Evolutionary conservation across 2,113 vertebrate species (phyloP), one percentile per base, ranked within the genome.

Genomic region (Spea bombifrons): DNA sequence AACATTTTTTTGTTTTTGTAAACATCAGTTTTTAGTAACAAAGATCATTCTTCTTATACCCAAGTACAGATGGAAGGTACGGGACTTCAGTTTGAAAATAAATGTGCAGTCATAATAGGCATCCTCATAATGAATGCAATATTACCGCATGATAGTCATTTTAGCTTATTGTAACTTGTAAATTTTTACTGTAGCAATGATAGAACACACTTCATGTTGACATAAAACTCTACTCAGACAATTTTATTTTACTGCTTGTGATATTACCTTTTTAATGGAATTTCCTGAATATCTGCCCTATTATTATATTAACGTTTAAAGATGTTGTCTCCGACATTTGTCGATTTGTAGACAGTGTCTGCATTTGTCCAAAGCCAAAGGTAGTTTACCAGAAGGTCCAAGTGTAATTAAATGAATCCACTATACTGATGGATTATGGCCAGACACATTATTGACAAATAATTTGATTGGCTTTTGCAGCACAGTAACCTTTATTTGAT

Each of bases 381-480:
- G 17, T 71, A 61, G 43, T 71, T 52, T n/a, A 70, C 57, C 47
- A 48, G 55, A 64, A 61, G 68, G 65, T 76, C 48, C 48, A 55
- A 13, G 17, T 61, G 5, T 78, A 71, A 78, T 78, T 71, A 47
- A 70, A 70, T 77, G 43, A 70, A 8, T 8, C 2, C 46, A 10
- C 5, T 7, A 70, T 45, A 10, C 66, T 78, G 76, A 78, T 64
- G 68, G 68, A 78, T 78, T 43, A 44, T 50, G 47, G 68, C 52
- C 45, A 64, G 16, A 52, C 4, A 45, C 7, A 78, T 71, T 78
- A 78, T 78, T n/a, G 76, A 78, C 76, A 78, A 63, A n/a, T 64
- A 64, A 78, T 71, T 71, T 8, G 64, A 71, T 78, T 78, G 76
- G 71, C 47, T 70, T 78, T 71, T 71, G 76, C 50, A 45, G 55